Evolutionary conservation across 1,140 invertebrate species (phyloP).

Genomic region (Battus philenor): DNA sequence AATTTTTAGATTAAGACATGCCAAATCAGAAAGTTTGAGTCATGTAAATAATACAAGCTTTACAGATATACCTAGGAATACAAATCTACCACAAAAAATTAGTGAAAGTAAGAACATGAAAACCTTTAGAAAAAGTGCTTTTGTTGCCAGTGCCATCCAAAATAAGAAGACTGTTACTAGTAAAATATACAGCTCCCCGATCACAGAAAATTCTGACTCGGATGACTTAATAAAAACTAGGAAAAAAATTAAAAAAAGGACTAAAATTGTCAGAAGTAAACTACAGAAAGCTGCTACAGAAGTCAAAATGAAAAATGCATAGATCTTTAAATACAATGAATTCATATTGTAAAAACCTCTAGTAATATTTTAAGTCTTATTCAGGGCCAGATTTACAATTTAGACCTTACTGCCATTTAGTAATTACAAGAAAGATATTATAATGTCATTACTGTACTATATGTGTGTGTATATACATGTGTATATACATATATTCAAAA

Average conservation of each 20-base stretch:
- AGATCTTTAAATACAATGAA: no score
- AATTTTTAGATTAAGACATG: slow-evolving; percentile 59
- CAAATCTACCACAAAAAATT: slow-evolving; percentile 44
- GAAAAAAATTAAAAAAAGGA: slow-evolving; percentile 72
- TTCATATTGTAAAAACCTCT: no score
- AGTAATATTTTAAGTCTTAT: no score
- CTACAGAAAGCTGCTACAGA: slow-evolving; percentile 40
- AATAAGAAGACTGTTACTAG: slow-evolving; percentile 49
- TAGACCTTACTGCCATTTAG: no score
- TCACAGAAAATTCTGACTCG: slow-evolving; percentile 73
- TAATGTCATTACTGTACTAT: neutral
- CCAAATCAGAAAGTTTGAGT: slow-evolving; percentile 45
- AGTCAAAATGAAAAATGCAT: no score
- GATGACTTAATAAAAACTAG: slow-evolving; percentile 68
- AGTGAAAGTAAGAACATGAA: slow-evolving; percentile 42
- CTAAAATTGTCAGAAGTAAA: slow-evolving; percentile 61
- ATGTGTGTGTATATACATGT: no score
- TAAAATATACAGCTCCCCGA: slow-evolving; percentile 41
- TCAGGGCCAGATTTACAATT: no score
- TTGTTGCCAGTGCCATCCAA: slow-evolving; percentile 76
- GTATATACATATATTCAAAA: no score
- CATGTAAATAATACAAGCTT: slow-evolving; percentile 61
- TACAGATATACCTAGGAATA: slow-evolving; percentile 63
- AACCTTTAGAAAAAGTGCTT: slow-evolving; percentile 77
- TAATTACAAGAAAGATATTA: no score